These are phyloP conservation scores for Valencia hispanica DNA, from an alignment of 2,797 vertebrate species.

Conservation along the genomic window DNA sequence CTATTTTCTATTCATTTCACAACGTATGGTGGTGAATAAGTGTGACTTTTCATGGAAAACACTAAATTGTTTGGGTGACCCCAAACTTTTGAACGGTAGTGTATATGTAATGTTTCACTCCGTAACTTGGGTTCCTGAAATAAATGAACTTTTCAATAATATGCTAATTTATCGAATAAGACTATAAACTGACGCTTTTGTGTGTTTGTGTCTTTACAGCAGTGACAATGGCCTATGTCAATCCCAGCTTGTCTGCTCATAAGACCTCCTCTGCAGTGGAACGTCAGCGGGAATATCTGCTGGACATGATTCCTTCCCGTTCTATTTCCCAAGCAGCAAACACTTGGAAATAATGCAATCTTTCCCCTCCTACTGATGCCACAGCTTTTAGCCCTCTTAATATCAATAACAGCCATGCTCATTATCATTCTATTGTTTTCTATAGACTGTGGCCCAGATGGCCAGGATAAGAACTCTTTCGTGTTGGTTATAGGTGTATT, in stretches of 20 bases:
- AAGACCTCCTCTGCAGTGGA: conserved; percentile 92
- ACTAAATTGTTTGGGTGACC: too few relatives aligned
- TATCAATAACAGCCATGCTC: conserved; percentile 78
- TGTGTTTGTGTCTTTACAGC: conserved; percentile 75
- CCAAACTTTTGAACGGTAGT: too few relatives aligned
- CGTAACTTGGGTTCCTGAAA: neutral
- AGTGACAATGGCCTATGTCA: conserved; percentile 92
- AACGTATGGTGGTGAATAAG: too few relatives aligned
- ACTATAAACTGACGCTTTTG: neutral
- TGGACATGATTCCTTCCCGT: conserved; percentile 99
- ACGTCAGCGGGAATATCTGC: conserved; percentile 97
- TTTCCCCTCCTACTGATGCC: conserved; percentile 33
- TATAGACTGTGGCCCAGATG: conserved; percentile 60
- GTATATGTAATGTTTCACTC: neutral
- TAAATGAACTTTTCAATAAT: neutral
- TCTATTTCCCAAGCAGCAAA: conserved; percentile 96
- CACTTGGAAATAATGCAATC: conserved; percentile 92
- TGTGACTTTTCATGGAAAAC: too few relatives aligned
- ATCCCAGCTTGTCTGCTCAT: conserved; percentile 91
- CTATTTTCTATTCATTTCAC: too few relatives aligned
- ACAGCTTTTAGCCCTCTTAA: conserved; percentile 64
- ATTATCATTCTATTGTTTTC: conserved; percentile 71
- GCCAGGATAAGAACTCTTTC: conserved; percentile 45
- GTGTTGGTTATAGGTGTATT: conserved; percentile 38
- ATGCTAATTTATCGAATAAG: neutral